phyloP scores from a whole-genome alignment of 2,888 invertebrate species.

The Mesoligia furuncula region DNA sequence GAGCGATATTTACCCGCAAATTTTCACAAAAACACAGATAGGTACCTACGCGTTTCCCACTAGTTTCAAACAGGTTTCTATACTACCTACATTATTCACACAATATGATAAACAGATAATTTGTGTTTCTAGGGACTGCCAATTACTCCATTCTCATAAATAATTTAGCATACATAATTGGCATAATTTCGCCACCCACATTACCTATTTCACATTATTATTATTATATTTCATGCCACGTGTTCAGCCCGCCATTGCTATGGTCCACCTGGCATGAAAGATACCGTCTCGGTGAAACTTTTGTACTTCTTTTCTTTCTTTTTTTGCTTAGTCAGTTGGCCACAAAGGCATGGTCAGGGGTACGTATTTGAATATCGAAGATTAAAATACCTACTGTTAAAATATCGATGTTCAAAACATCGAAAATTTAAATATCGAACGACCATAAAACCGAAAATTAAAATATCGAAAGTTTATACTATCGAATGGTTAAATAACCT shows the following conservation, averaged over 20 bases:
- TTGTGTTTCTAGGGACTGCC: neutral
- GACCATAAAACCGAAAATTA: too few relatives aligned
- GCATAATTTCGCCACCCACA: neutral
- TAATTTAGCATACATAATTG: slow-evolving; percentile 15
- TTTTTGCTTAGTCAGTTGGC: neutral
- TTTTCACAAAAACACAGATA: neutral
- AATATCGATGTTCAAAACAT: too few relatives aligned
- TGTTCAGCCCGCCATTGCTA: neutral
- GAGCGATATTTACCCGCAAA: neutral
- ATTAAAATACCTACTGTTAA: too few relatives aligned
- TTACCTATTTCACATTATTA: slow-evolving; percentile 13
- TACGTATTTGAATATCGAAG: too few relatives aligned
- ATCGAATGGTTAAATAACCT: too few relatives aligned
- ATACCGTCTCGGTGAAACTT: slow-evolving; percentile 16
- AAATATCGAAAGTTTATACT: too few relatives aligned
- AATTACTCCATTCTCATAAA: slow-evolving; percentile 13
- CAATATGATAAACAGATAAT: neutral
- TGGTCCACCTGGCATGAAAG: slow-evolving; percentile 22
- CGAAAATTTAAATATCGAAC: too few relatives aligned
- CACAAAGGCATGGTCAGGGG: slow-evolving; percentile 13
- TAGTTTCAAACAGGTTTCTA: neutral
- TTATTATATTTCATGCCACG: slow-evolving; percentile 16
- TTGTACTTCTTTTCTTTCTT: slow-evolving; percentile 21
- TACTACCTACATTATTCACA: neutral
- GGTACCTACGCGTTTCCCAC: neutral